Conservation (phyloP, 2,797 vertebrate species). For the Sphenodon punctatus region DNA sequence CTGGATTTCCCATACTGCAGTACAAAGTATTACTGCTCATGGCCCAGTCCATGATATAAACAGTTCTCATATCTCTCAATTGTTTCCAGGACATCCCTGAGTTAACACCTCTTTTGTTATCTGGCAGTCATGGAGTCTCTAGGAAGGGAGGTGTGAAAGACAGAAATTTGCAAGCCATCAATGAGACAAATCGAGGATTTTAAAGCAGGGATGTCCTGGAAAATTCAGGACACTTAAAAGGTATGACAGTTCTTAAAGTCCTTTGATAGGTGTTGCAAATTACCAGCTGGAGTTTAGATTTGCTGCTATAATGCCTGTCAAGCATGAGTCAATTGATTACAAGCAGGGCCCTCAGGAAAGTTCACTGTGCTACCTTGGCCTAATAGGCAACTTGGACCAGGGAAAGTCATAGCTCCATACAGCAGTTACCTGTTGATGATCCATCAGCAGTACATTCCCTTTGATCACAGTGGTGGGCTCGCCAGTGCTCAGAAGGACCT, state of each 20-base stretch:
- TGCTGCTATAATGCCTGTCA: fast-evolving
- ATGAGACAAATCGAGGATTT: too few relatives aligned
- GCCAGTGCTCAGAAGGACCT: conserved; percentile 61
- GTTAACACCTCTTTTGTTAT: too few relatives aligned
- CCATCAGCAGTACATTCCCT: conserved; percentile 73
- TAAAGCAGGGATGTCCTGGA: too few relatives aligned
- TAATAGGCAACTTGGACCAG: background rate
- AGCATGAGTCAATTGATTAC: background rate
- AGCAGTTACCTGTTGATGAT: conserved; percentile 70
- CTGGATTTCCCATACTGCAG: fast-evolving
- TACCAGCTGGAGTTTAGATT: background rate
- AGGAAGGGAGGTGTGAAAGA: too few relatives aligned
- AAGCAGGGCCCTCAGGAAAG: background rate
- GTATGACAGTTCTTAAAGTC: background rate
- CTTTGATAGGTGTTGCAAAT: background rate
- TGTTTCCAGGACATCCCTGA: too few relatives aligned
- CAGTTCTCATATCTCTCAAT: too few relatives aligned
- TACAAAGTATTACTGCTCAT: background rate
- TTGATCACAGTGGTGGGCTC: conserved; percentile 65
- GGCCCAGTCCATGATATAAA: background rate
- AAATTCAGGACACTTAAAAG: too few relatives aligned
- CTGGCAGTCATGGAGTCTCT: too few relatives aligned
- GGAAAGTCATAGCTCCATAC: fast-evolving
- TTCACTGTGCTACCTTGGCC: background rate
- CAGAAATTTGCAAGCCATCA: too few relatives aligned